Conservation (phyloP, 1,140 invertebrate genomes). For the Protaetia brevitarsis region DNA sequence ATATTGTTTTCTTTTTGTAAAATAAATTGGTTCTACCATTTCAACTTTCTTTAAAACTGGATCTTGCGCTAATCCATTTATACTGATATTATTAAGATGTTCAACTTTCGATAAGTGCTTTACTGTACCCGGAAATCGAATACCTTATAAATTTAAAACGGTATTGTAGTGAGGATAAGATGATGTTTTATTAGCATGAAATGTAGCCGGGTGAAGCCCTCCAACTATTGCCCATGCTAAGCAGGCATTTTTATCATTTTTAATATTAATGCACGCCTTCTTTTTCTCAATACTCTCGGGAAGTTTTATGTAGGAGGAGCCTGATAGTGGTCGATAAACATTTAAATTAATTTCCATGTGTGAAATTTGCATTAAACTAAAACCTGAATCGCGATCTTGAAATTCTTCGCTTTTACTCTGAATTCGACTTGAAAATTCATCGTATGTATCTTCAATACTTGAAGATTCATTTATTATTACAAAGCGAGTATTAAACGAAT, state of each 20-base stretch:
- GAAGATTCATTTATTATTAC: background rate
- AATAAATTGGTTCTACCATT: background rate
- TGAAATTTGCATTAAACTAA: conserved; percentile 19
- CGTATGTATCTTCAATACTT: background rate
- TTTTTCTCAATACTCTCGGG: conserved; percentile 26
- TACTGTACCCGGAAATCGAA: conserved; percentile 47
- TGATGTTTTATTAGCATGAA: conserved; percentile 33
- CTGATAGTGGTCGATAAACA: background rate
- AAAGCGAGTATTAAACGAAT: background rate
- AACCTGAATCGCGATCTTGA: conserved; percentile 29
- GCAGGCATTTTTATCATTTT: conserved; percentile 45
- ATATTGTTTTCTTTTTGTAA: no score
- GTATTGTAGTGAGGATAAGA: conserved; percentile 41
- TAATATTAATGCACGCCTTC: conserved; percentile 44
- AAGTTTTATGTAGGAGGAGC: background rate
- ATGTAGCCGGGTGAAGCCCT: conserved; percentile 39
- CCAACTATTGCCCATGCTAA: conserved; percentile 44
- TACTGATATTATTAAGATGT: conserved; percentile 44
- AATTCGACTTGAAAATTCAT: conserved; percentile 26
- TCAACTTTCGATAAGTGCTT: conserved; percentile 46
- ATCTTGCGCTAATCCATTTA: conserved; percentile 40
- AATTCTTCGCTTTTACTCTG: conserved; percentile 33
- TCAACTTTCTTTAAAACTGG: conserved; percentile 31
- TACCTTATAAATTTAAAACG: conserved; percentile 44
- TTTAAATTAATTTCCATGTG: conserved; percentile 24